A percentile compares a stretch with the other conserved stretches of the same genome.
These are phyloP conservation scores for Taurulus bubalis DNA, from an alignment of 2,113 vertebrate genomes.

Conservation along the genomic window DNA sequence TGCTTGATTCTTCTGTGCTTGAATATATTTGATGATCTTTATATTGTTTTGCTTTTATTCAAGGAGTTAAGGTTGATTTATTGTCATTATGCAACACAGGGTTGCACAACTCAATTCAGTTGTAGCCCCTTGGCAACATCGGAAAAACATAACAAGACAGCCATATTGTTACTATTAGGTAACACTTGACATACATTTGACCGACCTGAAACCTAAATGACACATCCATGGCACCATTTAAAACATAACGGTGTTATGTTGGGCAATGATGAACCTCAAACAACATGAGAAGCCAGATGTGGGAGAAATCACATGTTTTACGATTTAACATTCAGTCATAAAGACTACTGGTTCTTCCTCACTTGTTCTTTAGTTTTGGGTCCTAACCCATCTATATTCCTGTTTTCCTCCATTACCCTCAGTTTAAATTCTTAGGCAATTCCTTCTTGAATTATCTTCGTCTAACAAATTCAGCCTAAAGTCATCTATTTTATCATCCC, in stretches of 20 bases:
- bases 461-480: background rate
- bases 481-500: background rate
- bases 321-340: background rate
- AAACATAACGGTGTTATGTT: conserved; percentile 3
- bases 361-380: background rate
- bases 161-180: conserved; percentile 1
- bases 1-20: background rate
- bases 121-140: background rate
- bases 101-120: background rate
- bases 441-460: background rate
- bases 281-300: background rate
- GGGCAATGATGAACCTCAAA: background rate
- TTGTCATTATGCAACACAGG: background rate
- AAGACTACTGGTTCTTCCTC: background rate
- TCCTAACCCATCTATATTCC: background rate
- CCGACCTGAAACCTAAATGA: conserved; percentile 10
- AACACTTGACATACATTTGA: background rate
- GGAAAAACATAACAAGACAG: background rate
- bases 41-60: background rate
- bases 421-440: background rate
- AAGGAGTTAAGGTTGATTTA: background rate
- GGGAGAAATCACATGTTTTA: background rate
- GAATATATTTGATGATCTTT: background rate
- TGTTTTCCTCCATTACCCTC: background rate
- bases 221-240: background rate